phyloP scores from a whole-genome alignment of 1,140 invertebrate species.

The Nylanderia fulva region DNA sequence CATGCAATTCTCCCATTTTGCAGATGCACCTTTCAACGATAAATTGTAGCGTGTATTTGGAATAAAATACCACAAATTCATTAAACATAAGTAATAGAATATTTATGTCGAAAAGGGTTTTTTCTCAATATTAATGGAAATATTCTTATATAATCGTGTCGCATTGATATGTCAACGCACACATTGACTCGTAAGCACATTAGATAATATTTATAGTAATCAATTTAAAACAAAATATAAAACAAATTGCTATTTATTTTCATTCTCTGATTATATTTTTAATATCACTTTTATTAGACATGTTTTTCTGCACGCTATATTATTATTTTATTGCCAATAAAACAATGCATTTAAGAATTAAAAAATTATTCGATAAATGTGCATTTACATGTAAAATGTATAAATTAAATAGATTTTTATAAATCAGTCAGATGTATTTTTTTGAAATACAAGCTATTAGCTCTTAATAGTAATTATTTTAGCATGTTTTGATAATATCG shows the following conservation, averaged over 20 bases:
- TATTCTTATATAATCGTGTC: neutral
- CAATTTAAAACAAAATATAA: neutral
- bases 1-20: slow-evolving; percentile 42
- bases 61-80: neutral
- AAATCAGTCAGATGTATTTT: neutral
- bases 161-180: too few relatives aligned
- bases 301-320: neutral
- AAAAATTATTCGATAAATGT: slow-evolving; percentile 25
- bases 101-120: neutral
- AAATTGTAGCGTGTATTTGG: neutral
- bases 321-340: slow-evolving; percentile 16
- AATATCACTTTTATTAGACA: neutral
- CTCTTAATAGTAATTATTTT: slow-evolving; percentile 8
- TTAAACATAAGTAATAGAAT: neutral
- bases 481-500: slow-evolving; percentile 37
- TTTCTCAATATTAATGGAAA: neutral
- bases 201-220: neutral
- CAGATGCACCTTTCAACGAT: neutral
- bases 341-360: slow-evolving; percentile 1
- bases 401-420: slow-evolving; percentile 34
- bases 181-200: too few relatives aligned
- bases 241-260: neutral
- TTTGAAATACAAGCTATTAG: neutral
- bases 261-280: neutral
- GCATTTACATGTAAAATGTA: neutral